A percentile compares a stretch with the other conserved stretches of the same genome.
Evolutionary conservation across 2,113 vertebrate species (phyloP).

Genomic region (Paradisaea rubra): DNA sequence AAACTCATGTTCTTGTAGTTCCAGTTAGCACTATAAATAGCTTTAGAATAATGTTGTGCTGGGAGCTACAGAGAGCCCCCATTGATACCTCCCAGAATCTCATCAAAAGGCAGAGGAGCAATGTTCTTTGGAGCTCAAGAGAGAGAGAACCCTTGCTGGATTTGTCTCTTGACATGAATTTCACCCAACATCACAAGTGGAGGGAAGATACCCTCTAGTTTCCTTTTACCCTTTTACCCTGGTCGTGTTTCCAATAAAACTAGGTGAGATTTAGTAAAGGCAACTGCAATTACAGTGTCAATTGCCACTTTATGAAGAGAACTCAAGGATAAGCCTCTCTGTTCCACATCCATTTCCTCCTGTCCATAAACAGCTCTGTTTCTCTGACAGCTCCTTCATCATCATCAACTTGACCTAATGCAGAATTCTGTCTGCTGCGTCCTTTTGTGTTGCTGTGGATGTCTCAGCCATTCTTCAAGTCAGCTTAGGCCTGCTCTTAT

Average conservation of each 20-base stretch:
- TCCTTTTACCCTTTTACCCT: neutral
- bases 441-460: neutral
- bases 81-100: neutral
- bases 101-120: neutral
- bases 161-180: neutral
- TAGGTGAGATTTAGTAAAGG: neutral
- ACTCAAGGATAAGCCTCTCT: neutral
- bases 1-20: neutral
- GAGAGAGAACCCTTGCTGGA: neutral
- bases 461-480: neutral
- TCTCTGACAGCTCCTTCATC: slow-evolving; percentile 1
- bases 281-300: neutral
- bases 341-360: neutral
- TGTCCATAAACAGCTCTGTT: neutral
- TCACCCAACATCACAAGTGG: neutral
- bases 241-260: neutral
- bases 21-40: slow-evolving; percentile 17
- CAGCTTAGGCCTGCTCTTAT: neutral
- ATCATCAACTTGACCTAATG: slow-evolving; percentile 9
- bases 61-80: neutral
- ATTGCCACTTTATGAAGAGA: neutral
- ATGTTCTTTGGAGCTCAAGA: neutral
- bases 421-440: neutral
- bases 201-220: neutral
- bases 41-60: neutral